Evolutionary conservation across 2,888 invertebrate genomes (phyloP).

Genomic region (Acrobasis repandana): DNA sequence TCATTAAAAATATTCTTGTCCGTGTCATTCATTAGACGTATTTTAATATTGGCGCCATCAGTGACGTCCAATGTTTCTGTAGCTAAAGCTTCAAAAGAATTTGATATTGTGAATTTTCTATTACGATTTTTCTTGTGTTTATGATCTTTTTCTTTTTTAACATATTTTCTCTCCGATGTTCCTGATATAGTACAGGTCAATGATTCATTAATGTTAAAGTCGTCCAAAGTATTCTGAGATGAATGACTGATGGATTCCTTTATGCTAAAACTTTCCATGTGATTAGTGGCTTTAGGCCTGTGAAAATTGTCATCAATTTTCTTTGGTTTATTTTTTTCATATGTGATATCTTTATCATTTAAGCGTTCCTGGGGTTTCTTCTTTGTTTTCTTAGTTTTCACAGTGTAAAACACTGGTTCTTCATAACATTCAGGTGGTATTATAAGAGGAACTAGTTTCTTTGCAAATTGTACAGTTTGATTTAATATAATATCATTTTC

Average conservation of each 20-base stretch:
- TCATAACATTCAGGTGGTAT: conserved; percentile 54
- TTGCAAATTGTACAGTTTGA: conserved; percentile 65
- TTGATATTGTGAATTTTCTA: conserved; percentile 51
- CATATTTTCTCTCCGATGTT: conserved; percentile 54
- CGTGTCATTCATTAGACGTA: conserved; percentile 68
- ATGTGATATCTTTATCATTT: conserved; percentile 36
- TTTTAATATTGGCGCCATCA: conserved; percentile 61
- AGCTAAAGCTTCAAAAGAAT: conserved; percentile 67
- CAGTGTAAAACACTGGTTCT: conserved; percentile 57
- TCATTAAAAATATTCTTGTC: conserved; percentile 63
- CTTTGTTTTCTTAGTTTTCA: conserved; percentile 56
- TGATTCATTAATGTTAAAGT: conserved; percentile 63
- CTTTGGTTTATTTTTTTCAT: conserved; percentile 46
- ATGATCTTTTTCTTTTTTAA: conserved; percentile 39
- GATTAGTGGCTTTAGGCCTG: conserved; percentile 41
- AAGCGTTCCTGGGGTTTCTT: conserved; percentile 32
- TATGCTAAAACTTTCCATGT: conserved; percentile 44
- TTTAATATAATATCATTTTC: conserved; percentile 54
- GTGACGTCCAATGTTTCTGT: conserved; percentile 49
- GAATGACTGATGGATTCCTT: conserved; percentile 53
- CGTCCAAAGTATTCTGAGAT: conserved; percentile 63
- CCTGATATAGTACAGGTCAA: conserved; percentile 64
- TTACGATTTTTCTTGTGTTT: conserved; percentile 38
- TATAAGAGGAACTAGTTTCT: conserved; percentile 60
- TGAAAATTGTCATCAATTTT: conserved; percentile 45